These are phyloP conservation scores for Patagioenas fasciata DNA, from an alignment of 2,113 vertebrate species.

Conservation along the genomic window DNA sequence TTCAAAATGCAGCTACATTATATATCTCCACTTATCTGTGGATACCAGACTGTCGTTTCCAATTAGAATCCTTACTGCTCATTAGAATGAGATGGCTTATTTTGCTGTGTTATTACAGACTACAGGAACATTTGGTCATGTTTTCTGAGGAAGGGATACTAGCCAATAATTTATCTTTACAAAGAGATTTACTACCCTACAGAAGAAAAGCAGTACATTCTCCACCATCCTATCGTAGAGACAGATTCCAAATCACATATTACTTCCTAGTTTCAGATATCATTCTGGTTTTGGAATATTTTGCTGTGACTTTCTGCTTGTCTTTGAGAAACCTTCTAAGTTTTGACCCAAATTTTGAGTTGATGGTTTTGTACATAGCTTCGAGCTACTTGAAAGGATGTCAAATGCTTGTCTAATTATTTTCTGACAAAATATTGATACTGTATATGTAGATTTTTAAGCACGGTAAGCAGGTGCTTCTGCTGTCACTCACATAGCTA, in stretches of 20 bases:
- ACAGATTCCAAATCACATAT: background rate
- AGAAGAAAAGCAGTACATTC: background rate
- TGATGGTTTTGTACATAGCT: background rate
- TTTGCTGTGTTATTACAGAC: background rate
- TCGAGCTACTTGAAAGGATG: background rate
- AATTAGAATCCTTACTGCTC: background rate
- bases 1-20: rapidly evolving
- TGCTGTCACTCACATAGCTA: background rate
- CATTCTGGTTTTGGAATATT: background rate
- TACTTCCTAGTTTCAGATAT: background rate
- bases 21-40: background rate
- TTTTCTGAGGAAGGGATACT: background rate
- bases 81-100: background rate
- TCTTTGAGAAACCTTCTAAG: background rate
- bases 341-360: background rate
- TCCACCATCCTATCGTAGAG: background rate
- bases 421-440: background rate
- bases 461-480: background rate
- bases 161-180: background rate
- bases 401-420: background rate
- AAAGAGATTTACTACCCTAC: background rate
- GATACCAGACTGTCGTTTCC: background rate
- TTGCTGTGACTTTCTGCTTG: background rate
- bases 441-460: background rate
- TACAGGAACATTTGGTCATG: background rate